Conservation (phyloP, 2,888 invertebrate species). For the Mesorhabditis spiculigera region DNA sequence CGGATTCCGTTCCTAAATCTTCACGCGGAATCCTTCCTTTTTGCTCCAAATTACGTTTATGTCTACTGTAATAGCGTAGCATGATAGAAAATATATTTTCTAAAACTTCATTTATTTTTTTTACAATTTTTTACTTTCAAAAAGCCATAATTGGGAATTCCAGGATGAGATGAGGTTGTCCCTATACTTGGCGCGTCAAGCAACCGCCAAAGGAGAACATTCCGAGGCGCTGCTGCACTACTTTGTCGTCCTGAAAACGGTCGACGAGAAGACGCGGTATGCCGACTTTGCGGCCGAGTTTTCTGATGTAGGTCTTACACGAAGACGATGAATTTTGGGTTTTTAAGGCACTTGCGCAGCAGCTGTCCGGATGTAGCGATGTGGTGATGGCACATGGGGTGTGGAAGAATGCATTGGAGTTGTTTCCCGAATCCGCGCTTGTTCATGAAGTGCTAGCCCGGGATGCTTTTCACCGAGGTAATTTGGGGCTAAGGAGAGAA, state of each 20-base stretch:
- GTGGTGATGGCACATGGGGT: background rate
- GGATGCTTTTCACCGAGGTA: background rate
- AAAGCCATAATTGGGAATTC: too few relatives aligned
- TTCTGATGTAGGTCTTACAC: background rate
- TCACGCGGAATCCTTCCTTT: too few relatives aligned
- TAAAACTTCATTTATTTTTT: too few relatives aligned
- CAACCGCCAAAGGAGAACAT: background rate
- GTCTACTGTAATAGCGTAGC: too few relatives aligned
- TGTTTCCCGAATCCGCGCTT: background rate
- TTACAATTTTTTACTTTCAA: too few relatives aligned
- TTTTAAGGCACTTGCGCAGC: background rate
- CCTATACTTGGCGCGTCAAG: slow-evolving; percentile 1
- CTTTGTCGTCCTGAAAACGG: slow-evolving; percentile 2
- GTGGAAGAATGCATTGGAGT: background rate
- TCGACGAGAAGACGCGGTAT: slow-evolving; percentile 1
- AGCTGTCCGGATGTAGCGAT: background rate
- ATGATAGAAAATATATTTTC: too few relatives aligned
- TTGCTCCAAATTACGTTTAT: too few relatives aligned
- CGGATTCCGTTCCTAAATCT: too few relatives aligned
- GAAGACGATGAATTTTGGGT: background rate
- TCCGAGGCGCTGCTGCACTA: background rate
- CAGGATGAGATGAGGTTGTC: slow-evolving; percentile 1
- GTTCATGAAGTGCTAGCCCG: slow-evolving; percentile 1
- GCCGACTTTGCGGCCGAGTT: background rate
- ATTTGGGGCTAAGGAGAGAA: too few relatives aligned